Conservation (phyloP, 2,113 vertebrate species). For the Benthochromis sp. region DNA sequence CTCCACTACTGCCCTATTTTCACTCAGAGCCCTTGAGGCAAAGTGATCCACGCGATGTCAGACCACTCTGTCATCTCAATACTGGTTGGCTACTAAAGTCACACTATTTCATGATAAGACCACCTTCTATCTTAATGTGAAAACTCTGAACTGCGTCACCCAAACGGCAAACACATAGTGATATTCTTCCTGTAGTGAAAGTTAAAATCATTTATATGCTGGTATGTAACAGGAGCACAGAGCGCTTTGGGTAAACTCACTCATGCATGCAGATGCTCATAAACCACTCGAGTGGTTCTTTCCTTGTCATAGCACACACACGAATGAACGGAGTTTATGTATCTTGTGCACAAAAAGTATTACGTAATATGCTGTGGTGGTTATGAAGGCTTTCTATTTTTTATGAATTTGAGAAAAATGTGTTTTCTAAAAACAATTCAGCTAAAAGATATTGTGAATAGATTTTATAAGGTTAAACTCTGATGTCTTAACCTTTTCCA, state of each 20-base stretch:
- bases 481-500: neutral
- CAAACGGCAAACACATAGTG: neutral
- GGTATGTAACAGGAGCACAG: neutral
- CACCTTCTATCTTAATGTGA: neutral
- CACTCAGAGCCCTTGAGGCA: constrained; percentile 42
- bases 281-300: neutral
- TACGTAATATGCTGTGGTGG: neutral
- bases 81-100: constrained; percentile 1
- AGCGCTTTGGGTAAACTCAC: neutral
- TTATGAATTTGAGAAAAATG: neutral
- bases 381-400: neutral
- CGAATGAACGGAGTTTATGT: neutral
- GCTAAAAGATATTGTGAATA: neutral
- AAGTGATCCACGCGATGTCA: constrained; percentile 30
- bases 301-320: neutral
- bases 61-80: constrained; percentile 2
- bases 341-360: neutral
- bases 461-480: neutral
- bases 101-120: neutral
- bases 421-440: neutral
- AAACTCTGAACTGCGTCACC: neutral
- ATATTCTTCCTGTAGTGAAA: neutral
- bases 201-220: neutral
- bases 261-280: neutral
- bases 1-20: constrained; percentile 61